Conservation (phyloP, 2,113 vertebrate species). For the Electrona antarctica region DNA sequence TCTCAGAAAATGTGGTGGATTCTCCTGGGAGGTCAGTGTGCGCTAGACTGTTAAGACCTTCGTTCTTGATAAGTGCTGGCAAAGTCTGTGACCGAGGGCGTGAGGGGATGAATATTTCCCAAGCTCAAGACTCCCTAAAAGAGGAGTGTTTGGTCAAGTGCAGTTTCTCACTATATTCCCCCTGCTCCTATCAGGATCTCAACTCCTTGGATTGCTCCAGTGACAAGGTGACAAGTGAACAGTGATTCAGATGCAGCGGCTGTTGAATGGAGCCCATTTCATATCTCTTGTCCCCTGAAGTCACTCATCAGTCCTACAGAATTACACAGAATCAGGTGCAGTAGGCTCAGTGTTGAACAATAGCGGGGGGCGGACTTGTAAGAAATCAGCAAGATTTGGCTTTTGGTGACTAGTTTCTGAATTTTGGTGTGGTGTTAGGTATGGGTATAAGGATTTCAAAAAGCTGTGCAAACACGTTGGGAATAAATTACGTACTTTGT, state of each 20-base stretch:
- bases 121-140: conserved; percentile 47
- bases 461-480: too few species aligned
- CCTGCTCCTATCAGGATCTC: conserved; percentile 18
- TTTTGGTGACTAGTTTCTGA: too few species aligned
- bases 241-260: conserved; percentile 56
- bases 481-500: too few species aligned
- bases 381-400: too few species aligned
- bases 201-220: conserved; percentile 49
- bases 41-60: conserved; percentile 52
- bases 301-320: not conserved
- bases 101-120: conserved; percentile 43
- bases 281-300: conserved; percentile 34
- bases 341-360: too few species aligned
- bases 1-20: conserved; percentile 32
- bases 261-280: conserved; percentile 45
- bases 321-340: not conserved
- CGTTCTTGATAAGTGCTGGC: conserved; percentile 39
- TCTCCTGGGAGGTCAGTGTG: conserved; percentile 35
- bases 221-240: conserved; percentile 59
- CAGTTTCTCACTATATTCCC: conserved; percentile 43
- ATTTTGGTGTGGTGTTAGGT: too few species aligned
- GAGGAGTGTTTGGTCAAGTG: conserved; percentile 61
- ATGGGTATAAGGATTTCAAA: too few species aligned
- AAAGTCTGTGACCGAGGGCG: conserved; percentile 28
- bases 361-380: too few species aligned